phyloP scores from a whole-genome alignment of 2,797 vertebrate species.

The Ateles fusciceps region DNA sequence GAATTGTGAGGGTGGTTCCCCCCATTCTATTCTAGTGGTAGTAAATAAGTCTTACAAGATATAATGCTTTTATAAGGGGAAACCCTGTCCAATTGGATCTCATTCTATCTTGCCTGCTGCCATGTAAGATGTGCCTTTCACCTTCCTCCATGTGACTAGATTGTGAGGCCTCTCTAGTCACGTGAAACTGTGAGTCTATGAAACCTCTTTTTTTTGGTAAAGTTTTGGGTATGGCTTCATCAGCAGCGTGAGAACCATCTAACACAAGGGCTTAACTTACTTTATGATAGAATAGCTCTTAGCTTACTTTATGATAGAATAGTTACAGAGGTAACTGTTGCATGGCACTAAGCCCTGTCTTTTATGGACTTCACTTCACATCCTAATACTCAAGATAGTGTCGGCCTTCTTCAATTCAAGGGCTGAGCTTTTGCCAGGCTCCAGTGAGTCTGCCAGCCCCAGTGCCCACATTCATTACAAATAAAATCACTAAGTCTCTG shows the following conservation, averaged over 20 bases:
- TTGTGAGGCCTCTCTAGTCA: neutral
- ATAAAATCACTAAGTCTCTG: neutral
- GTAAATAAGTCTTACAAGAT: neutral
- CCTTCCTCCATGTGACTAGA: neutral
- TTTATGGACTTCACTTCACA: neutral
- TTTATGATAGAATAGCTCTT: neutral
- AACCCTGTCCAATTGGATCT: neutral
- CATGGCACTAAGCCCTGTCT: neutral
- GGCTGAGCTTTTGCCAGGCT: neutral
- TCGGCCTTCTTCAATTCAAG: neutral
- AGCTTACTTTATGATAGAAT: neutral
- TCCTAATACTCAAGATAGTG: neutral
- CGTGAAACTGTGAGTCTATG: neutral
- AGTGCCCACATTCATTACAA: neutral
- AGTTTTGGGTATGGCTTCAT: neutral
- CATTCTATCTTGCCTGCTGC: neutral
- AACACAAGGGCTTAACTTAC: neutral
- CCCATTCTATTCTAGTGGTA: neutral
- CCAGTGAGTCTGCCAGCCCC: neutral
- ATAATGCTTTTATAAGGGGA: neutral
- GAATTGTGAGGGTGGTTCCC: neutral
- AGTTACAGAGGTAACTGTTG: neutral
- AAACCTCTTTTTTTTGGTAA: neutral
- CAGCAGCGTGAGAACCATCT: neutral
- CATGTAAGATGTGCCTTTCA: neutral